Base-by-base conservation (phyloP, 2,113 vertebrate species). In the Cervus canadensis region DNA sequence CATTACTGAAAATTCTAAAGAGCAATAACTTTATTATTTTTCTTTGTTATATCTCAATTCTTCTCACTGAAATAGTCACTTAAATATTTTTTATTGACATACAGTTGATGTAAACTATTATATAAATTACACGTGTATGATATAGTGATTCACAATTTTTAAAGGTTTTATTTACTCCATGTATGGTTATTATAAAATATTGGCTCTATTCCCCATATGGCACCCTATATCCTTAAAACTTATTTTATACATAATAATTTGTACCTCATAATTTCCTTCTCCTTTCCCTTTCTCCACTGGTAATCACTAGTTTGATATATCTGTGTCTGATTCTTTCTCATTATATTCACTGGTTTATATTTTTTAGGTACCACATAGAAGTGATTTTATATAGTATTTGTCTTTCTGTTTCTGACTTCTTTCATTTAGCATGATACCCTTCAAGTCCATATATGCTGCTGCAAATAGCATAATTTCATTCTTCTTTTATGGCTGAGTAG, bases 1-100 rank as follows among this genome's bases (percentile, higher is more conserved):
- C 91, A 67, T 64, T 95, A 52, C 26, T 94, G 54, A 95, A 76
- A 89, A 87, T 97, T 71, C 28, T 87, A 21, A 78, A 89, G 60
- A 85, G 86, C 96, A 86, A 28, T 50, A 64, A 57, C 33, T 74
- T 52, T 25, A 19, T 33, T 87, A n/a, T 83, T 78, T 79, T 93
- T 82, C 54, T 92, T 43, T 25, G 6, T 92, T 89, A 67, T 67
- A 71, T 54, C 16, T 95, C 33, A 87, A 10, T 96, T 89, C 21
- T 95, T 64, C 12, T 36, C 45, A 60, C 17, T 79, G 17, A 96
- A 25, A 36, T 2, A 60, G 50, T 67, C 40, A 56, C n/a, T 95
- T 93, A 50, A 78, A n/a, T 36, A 52, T 12, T 52, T 81, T 52
- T 52, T 82, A 82, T 52, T 82, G 79, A 52, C 50, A 48, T 82